These are phyloP conservation scores for Pachyseris speciosa DNA, from an alignment of 64 coral and sea anemone species.

Conservation along the genomic window DNA sequence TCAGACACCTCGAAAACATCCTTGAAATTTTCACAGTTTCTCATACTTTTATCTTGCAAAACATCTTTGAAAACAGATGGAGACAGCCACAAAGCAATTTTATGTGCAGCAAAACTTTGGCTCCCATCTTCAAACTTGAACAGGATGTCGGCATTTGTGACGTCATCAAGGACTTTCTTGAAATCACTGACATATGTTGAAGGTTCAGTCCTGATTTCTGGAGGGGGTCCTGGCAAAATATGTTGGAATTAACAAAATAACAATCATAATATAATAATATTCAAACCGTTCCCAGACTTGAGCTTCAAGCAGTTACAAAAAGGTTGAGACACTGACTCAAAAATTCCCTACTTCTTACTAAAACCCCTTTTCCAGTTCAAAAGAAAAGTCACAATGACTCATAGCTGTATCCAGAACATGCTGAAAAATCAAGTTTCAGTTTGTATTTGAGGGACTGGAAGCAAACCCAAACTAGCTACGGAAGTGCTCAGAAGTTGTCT, in stretches of 20 bases:
- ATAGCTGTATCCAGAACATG: no score
- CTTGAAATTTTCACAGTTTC: neutral
- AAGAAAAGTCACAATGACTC: no score
- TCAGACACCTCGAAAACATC: neutral
- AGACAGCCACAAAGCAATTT: neutral
- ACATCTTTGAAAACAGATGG: neutral
- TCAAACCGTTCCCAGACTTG: no score
- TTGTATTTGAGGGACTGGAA: no score
- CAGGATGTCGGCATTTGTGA: neutral
- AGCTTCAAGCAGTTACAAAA: no score
- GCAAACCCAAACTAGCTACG: no score
- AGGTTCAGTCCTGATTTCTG: neutral
- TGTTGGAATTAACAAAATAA: neutral
- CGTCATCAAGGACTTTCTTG: neutral
- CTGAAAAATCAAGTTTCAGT: no score
- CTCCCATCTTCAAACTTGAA: conserved; percentile 35
- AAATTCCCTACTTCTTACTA: no score
- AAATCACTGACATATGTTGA: conserved; percentile 10
- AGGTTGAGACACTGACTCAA: no score
- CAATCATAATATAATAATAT: neutral
- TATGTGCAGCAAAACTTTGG: conserved; percentile 5
- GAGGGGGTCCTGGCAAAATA: neutral
- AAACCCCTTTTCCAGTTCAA: no score
- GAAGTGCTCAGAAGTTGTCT: no score
- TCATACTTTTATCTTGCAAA: neutral